A percentile compares a stretch with the other conserved stretches of the same genome.
phyloP scores from a whole-genome alignment of 2,888 invertebrate species.

The Chloroclystis v-ata region DNA sequence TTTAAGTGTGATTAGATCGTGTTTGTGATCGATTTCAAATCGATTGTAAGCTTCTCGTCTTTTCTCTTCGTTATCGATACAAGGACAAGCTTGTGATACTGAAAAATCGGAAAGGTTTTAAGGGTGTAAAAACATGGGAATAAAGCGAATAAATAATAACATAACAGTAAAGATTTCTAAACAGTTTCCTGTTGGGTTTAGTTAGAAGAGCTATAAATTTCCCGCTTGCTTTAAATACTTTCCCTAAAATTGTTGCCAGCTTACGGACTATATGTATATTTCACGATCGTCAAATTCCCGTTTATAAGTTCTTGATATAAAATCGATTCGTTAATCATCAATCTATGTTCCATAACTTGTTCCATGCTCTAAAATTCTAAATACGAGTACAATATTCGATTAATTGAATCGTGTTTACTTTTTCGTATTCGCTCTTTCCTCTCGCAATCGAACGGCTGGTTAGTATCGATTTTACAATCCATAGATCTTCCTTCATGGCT shows the following conservation, averaged over 20 bases:
- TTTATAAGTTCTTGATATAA: no score
- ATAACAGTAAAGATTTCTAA: no score
- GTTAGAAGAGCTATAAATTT: no score
- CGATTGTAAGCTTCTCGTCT: not conserved
- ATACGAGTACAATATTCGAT: not conserved
- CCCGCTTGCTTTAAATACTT: no score
- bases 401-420: not conserved
- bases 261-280: no score
- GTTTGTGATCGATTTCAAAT: slow-evolving; percentile 3
- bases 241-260: no score
- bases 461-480: slow-evolving; percentile 15
- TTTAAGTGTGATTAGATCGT: slow-evolving; percentile 6
- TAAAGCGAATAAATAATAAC: no score
- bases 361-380: not conserved
- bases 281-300: no score
- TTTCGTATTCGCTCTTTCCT: not conserved
- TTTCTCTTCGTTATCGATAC: not conserved
- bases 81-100: no score
- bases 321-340: slow-evolving; percentile 3
- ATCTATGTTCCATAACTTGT: not conserved
- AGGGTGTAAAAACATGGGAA: no score
- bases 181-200: no score
- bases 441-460: not conserved
- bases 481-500: not conserved
- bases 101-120: no score